Base-by-base conservation (phyloP, 2,797 vertebrate genomes). In the Neosilurus hyrtlii region DNA sequence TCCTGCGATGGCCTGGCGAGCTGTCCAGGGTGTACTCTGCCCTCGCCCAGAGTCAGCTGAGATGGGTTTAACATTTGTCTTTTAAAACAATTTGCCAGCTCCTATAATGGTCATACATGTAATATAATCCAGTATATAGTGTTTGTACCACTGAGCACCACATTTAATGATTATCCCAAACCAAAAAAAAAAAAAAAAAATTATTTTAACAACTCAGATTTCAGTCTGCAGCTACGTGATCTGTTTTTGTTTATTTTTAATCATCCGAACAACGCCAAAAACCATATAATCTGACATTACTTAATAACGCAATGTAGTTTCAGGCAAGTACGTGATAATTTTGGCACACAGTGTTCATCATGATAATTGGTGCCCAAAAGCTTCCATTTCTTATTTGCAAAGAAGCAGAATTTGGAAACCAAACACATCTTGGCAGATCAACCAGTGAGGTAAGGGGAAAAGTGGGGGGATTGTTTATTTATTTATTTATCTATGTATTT, bases 291-390 rank as follows among this genome's bases (percentile, higher is more conserved):
- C 24, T 49, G 59, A 51, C 43, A 63, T 78, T 51, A 78, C 75
- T 51, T 78, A 78, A 78, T 51, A 63, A 78, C 14, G n/a, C n/a
- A 24, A 7, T 49, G 43, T 51, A 78, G 75, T 78, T 51, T 51
- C 22, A 51, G 75, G 75, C 75, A 51, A 63, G 59, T 63, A 78
- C 49, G 43, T 63, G 76, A 65, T 62, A 7, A 65, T 65, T 78
- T 78, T 78, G 61, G 76, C 76, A 65, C 76, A 6, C 61, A n/a
- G 43, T 26, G 76, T 78, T n/a, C 15, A 52, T 78, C n/a, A 65
- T 26, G 75, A 11, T 78, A 65, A 78, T 51, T 78, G 76, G 15
- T 78, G 76, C 61, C 76, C 61, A 65, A 63, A 65, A 78, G 76
- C 76, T 78, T 78, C 76, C 61, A 30, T 52, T 65, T 61, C 24